Base-by-base conservation (phyloP, 30 jellyfish, hydroid and myxozoan species). In the Chironex yamaguchii region DNA sequence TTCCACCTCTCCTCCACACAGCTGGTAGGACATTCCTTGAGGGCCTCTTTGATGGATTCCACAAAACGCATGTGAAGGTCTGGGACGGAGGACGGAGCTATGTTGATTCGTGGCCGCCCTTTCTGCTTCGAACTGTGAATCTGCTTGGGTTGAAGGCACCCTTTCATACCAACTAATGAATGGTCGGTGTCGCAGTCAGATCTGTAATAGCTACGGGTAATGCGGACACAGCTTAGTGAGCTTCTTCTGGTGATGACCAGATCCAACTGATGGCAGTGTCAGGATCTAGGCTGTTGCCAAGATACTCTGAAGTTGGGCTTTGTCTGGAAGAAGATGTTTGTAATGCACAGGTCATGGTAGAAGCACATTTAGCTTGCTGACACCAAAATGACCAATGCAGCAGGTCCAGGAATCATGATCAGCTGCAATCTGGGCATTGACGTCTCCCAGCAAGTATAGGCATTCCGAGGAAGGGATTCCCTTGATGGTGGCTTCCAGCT, bases 101-200 rank as follows among this genome's bases (percentile, higher is more conserved):
- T 30, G 29, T 22, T 12, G 23, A 6, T 22, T 4, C 67, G 67
- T 58, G 79, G 79, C 26, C 30, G 3, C 79, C 63, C 22, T 4
- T 66, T 14, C 58, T 66, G 4, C 71, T 3, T 54, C 3, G 4
- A 9, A 3, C 22, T 28, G 71, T 54, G 71, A 32, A 54, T n/a
- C 25, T 32, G 21, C 71, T 48, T 48, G 62, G 62, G 62, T n/a
- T 48, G 62, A 12, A 48, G 62, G 14, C n/a, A 9, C 14, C 17
- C 14, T 67, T 22, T 67, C 76, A 73, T 20, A 17, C 17, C 14
- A 30, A 71, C 79, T 36, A 71, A 34, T 20, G 85, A 6, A 36
- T 71, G 85, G 85, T 71, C 85, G 34, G 85, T 33, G 81, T 71
- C 74, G 74, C 81, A 67, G 74, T 71, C 85, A 4, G 85, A 81